Evolutionary conservation across 2,888 invertebrate genomes (phyloP).

Genomic region (Venusia cambrica): DNA sequence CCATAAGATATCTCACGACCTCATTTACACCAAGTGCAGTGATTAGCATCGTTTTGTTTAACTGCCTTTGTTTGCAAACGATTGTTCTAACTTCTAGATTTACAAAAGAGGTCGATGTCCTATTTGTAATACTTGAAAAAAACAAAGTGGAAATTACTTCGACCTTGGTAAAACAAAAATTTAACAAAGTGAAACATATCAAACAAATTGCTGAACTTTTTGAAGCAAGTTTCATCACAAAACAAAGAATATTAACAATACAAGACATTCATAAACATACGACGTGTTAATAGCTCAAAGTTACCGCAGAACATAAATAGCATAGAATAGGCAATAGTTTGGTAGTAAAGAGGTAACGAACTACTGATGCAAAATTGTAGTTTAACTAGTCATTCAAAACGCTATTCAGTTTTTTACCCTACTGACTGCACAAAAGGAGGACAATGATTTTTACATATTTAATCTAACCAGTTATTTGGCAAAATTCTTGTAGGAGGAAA

Average conservation of each 20-base stretch:
- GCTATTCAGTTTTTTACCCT: too few relatives aligned
- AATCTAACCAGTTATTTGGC: too few relatives aligned
- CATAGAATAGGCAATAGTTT: constrained; percentile 2
- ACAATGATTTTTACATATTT: too few relatives aligned
- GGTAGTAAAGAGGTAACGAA: constrained; percentile 6
- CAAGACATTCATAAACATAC: constrained; percentile 8
- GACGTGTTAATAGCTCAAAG: constrained; percentile 11
- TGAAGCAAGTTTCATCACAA: background rate
- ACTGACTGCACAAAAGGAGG: too few relatives aligned
- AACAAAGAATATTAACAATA: constrained; percentile 4
- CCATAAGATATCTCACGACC: constrained; percentile 40
- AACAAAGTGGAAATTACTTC: too few relatives aligned
- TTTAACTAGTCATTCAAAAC: constrained; percentile 5
- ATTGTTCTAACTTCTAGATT: constrained; percentile 19
- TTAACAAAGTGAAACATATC: too few relatives aligned
- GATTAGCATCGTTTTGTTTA: constrained; percentile 46
- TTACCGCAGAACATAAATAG: constrained; percentile 3
- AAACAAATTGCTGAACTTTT: constrained; percentile 1
- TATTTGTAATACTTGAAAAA: too few relatives aligned
- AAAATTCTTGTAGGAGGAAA: too few relatives aligned
- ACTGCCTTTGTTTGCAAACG: constrained; percentile 29
- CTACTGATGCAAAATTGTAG: constrained; percentile 12
- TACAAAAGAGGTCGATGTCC: constrained; percentile 8
- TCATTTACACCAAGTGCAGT: constrained; percentile 40
- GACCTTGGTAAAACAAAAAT: too few relatives aligned